Evolutionary conservation across 2,113 vertebrate species (phyloP).

Genomic region (crab-eating macaque (Macaca fascicularis)): T2T-MFA8v1.1 NC_088375.1:135684001-135684500

Average conservation of each 20-base stretch:
- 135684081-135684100: background rate
- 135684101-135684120: background rate
- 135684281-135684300: background rate
- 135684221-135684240: background rate
- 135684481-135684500: background rate
- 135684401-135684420: background rate
- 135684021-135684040: slow-evolving; percentile 26
- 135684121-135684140: background rate
- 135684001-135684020: slow-evolving; percentile 90
- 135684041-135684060: background rate
- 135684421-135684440: background rate
- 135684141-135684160: background rate
- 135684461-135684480: background rate
- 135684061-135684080: slow-evolving; percentile 21
- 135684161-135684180: background rate
- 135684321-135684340: background rate
- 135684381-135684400: background rate
- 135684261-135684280: background rate
- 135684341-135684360: background rate
- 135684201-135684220: background rate
- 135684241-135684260: background rate
- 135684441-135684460: background rate
- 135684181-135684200: background rate
- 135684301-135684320: background rate
- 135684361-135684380: background rate